phyloP scores from a whole-genome alignment of 1,140 invertebrate genomes.

The Sinonovacula constricta region DNA sequence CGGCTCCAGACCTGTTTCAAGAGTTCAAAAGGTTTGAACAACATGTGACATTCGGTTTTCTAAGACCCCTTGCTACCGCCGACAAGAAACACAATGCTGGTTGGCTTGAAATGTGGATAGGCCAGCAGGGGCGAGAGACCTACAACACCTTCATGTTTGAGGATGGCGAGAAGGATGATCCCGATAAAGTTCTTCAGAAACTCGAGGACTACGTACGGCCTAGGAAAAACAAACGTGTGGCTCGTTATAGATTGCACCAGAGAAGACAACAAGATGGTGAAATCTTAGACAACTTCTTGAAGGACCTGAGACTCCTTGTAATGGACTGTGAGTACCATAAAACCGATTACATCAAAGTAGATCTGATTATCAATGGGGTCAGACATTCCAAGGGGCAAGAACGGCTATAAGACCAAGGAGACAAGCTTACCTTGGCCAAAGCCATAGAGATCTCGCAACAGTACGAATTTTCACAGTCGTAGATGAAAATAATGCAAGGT shows the following conservation, averaged over 20 bases:
- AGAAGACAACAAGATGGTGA: constrained; percentile 12
- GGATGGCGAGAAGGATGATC: constrained; percentile 7
- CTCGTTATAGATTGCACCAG: not conserved
- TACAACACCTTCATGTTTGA: constrained; percentile 13
- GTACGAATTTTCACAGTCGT: constrained; percentile 6
- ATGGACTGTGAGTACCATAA: constrained; percentile 24
- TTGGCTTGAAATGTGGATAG: constrained; percentile 34
- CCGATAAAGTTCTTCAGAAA: constrained; percentile 3
- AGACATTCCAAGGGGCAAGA: constrained; percentile 17
- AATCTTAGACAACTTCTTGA: constrained; percentile 9
- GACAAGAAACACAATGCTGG: constrained; percentile 14
- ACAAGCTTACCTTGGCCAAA: not conserved
- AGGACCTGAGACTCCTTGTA: not conserved
- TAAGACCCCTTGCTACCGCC: constrained; percentile 3
- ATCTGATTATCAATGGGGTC: constrained; percentile 25
- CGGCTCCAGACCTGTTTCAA: constrained; percentile 6
- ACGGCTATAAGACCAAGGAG: constrained; percentile 5
- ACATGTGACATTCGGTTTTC: constrained; percentile 12
- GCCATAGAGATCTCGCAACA: constrained; percentile 22
- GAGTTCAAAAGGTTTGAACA: constrained; percentile 27
- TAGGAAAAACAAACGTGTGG: constrained; percentile 2
- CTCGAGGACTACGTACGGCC: constrained; percentile 27
- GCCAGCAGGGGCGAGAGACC: constrained; percentile 14
- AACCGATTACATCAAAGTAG: constrained; percentile 8
- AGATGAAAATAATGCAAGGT: constrained; percentile 15